Conservation (phyloP, 2,888 invertebrate species). For the Pinctada fucata region DNA sequence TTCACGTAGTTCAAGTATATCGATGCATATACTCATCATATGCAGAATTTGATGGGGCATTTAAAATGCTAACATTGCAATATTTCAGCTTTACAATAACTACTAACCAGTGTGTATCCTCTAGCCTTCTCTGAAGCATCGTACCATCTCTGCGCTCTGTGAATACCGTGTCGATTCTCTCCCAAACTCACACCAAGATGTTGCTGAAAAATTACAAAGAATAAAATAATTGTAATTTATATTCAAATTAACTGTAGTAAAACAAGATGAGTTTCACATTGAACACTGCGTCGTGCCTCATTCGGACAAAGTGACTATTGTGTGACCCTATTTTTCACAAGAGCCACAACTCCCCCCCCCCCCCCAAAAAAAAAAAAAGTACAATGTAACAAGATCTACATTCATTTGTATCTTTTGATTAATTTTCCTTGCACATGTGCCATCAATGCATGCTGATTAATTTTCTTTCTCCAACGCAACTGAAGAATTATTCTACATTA, state of each 20-base stretch:
- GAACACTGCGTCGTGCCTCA: too few relatives aligned
- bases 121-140: conserved; percentile 74
- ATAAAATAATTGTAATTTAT: neutral
- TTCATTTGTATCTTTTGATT: too few relatives aligned
- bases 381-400: too few relatives aligned
- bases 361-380: too few relatives aligned
- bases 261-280: too few relatives aligned
- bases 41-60: too few relatives aligned
- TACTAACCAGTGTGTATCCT: conserved; percentile 71
- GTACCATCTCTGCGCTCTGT: conserved; percentile 75
- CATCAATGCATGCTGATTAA: too few relatives aligned
- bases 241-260: neutral
- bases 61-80: too few relatives aligned
- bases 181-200: conserved; percentile 71
- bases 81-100: too few relatives aligned
- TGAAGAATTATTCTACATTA: too few relatives aligned
- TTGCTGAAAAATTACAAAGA: conserved; percentile 64
- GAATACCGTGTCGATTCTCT: conserved; percentile 73
- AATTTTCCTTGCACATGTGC: too few relatives aligned
- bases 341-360: neutral
- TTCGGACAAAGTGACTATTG: neutral
- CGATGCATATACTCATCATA: neutral
- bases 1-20: neutral
- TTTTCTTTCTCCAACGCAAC: too few relatives aligned
- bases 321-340: neutral